Base-by-base conservation (phyloP, 2,888 invertebrate species). In the Apodemia hepburni region DNA sequence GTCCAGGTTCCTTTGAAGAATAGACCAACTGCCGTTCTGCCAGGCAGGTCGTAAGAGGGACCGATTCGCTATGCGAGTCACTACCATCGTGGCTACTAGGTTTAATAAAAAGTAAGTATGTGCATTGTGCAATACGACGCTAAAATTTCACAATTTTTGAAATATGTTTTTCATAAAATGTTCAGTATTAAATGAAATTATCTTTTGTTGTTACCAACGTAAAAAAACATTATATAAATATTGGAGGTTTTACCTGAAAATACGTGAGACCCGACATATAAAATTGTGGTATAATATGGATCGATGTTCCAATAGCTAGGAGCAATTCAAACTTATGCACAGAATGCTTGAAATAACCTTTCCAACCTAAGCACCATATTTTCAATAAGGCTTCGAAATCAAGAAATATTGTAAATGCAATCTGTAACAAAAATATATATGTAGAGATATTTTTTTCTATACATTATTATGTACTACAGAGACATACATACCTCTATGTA, bases 291-390 rank as follows among this genome's bases (percentile, higher is more conserved):
- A 99, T 95, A 64, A 99, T 95, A 79, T 99, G 99, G 63, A 99
- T 89, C 0, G 98, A 96, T 12, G 99, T 99, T 27, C 99, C 99
- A 66, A 98, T 94, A 0, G 98, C 97, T 63, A 99, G 87, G 0
- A 99, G 90, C 47, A 99, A 85, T 85, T 99, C 99, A 87, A 99
- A 99, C 85, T 99, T 99, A 84, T 99, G 99, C 70, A 98, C 97
- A 0, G 98, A 98, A 81, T 99, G 97, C 76, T 97, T 96, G 87
- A 97, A 97, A 80, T 99, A 99, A 12, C 98, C 97, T 64, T 96
- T 94, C 93, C 98, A 97, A 3, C 99, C 99, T 60, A 99, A 93
- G 78, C 99, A 99, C 96, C 98, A 98, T 71, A 99, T 97, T 91
- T 99, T 99, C 79, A 99, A 97, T 45, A 98, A 79, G 0, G 98